Conservation (phyloP, 2,113 vertebrate species). For the Charadrius vociferus region DNA sequence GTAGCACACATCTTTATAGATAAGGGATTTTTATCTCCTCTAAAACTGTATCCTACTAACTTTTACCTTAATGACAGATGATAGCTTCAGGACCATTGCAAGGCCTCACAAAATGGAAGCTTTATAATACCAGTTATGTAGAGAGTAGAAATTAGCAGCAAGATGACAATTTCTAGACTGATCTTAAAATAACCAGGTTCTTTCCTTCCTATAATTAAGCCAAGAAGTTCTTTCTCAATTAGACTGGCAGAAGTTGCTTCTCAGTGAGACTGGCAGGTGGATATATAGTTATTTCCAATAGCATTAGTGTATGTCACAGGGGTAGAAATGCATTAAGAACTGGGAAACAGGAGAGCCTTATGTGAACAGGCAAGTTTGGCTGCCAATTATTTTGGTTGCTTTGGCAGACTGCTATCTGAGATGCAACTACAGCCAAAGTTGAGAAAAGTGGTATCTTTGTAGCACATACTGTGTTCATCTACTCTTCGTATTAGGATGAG, state of each 20-base stretch:
- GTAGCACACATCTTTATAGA: background rate
- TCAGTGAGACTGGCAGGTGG: slow-evolving; percentile 14
- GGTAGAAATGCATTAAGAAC: background rate
- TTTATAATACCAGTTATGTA: background rate
- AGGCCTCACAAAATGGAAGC: background rate
- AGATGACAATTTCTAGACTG: background rate
- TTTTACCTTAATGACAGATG: background rate
- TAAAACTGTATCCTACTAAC: background rate
- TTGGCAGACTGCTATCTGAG: background rate
- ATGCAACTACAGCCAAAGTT: background rate
- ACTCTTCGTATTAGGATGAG: background rate
- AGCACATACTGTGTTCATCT: background rate
- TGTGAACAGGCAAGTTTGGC: background rate
- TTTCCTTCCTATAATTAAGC: slow-evolving; percentile 31
- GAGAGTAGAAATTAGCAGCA: background rate
- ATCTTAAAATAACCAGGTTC: slow-evolving; percentile 27
- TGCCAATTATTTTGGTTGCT: background rate
- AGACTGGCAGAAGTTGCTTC: background rate
- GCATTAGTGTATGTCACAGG: background rate
- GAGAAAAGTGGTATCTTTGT: background rate
- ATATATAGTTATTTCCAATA: slow-evolving; percentile 20
- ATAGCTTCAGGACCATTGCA: background rate
- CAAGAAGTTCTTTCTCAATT: slow-evolving; percentile 24
- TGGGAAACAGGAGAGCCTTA: background rate
- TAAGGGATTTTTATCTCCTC: background rate